Conservation (phyloP, 2,888 invertebrate species). For the Amiota minor region DNA sequence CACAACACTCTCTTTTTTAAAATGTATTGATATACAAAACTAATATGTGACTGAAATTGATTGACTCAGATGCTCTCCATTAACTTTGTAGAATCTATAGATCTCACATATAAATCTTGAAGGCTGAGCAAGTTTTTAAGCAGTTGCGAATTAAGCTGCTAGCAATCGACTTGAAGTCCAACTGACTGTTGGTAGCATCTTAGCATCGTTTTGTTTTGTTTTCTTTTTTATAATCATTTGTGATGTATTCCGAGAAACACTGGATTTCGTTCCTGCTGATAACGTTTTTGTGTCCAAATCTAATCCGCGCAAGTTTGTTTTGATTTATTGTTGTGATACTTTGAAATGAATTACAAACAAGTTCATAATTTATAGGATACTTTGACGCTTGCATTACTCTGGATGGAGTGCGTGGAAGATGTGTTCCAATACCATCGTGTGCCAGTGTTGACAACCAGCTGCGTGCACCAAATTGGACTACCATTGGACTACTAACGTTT, state of each 20-base stretch:
- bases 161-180: neutral
- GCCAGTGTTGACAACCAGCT: slow-evolving; percentile 49
- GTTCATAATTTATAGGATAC: slow-evolving; percentile 54
- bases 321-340: neutral
- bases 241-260: too few relatives aligned
- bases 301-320: slow-evolving; percentile 47
- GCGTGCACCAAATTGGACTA: slow-evolving; percentile 32
- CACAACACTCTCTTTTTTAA: too few relatives aligned
- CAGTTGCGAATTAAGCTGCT: neutral
- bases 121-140: neutral
- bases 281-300: too few relatives aligned
- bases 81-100: neutral
- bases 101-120: neutral
- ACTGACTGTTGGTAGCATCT: too few relatives aligned
- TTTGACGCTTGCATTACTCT: slow-evolving; percentile 56
- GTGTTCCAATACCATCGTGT: slow-evolving; percentile 62
- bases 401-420: slow-evolving; percentile 50
- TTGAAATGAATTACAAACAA: neutral
- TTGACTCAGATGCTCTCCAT: neutral
- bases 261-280: too few relatives aligned
- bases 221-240: too few relatives aligned
- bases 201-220: too few relatives aligned
- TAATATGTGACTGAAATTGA: neutral
- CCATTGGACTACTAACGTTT: slow-evolving; percentile 37
- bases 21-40: too few relatives aligned